Conservation (phyloP, 2,113 vertebrate species). For the Trochalopteron elliotii region DNA sequence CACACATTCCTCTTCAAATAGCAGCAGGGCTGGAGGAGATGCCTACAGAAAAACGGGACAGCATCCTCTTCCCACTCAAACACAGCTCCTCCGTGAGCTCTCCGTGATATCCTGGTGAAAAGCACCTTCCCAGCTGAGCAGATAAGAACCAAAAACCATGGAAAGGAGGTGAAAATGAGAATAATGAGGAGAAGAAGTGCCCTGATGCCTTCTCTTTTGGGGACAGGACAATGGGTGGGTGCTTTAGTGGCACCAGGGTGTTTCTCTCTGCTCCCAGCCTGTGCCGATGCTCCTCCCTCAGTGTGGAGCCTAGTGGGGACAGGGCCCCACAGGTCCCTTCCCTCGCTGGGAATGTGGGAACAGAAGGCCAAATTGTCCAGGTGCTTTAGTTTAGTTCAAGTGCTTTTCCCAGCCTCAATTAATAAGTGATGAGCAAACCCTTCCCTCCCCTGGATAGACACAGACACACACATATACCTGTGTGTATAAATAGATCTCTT, state of each 20-base stretch:
- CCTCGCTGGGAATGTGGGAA: neutral
- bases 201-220: neutral
- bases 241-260: neutral
- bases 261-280: neutral
- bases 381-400: neutral
- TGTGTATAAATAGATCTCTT: neutral
- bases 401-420: neutral
- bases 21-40: neutral
- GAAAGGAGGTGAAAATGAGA: neutral
- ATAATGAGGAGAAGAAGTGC: neutral
- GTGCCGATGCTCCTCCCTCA: accelerated
- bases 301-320: neutral
- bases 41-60: neutral
- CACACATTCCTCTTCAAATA: neutral
- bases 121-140: neutral
- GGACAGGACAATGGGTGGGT: accelerated
- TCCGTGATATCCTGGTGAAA: neutral
- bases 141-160: neutral
- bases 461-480: accelerated
- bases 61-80: accelerated
- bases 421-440: neutral
- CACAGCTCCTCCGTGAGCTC: accelerated
- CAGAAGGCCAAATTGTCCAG: neutral
- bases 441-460: neutral
- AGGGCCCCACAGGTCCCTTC: neutral